These are phyloP conservation scores for Acrocephalus scirpaceus DNA, from an alignment of 2,797 vertebrate genomes.

Conservation along the genomic window DNA sequence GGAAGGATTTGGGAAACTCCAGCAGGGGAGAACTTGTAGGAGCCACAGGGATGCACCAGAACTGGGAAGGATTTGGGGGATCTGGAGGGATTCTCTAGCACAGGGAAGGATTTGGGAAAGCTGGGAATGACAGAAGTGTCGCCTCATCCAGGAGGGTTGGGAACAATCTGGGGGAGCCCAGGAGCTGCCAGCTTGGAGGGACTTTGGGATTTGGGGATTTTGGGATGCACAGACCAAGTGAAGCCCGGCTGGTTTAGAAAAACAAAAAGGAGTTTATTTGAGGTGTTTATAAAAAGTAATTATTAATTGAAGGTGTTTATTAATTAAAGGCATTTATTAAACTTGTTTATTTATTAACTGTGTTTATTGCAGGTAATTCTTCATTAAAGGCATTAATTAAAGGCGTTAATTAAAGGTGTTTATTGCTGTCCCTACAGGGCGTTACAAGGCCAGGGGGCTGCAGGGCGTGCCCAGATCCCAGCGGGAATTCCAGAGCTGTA, in stretches of 20 bases:
- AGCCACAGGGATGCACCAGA: no score
- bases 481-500: fast-evolving
- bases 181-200: fast-evolving
- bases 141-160: no score
- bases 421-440: background rate
- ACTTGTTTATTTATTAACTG: background rate
- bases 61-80: background rate
- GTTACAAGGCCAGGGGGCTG: background rate
- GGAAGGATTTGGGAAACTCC: no score
- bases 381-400: background rate
- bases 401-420: background rate
- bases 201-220: background rate
- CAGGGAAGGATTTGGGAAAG: background rate
- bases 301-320: background rate
- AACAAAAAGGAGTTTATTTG: background rate
- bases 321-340: background rate
- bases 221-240: background rate
- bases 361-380: background rate
- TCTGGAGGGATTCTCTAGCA: no score
- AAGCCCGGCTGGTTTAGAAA: background rate
- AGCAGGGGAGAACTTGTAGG: no score
- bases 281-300: background rate
- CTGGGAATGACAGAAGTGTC: no score
- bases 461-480: background rate
- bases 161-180: background rate